These are phyloP conservation scores for Brienomyrus brachyistius DNA, from an alignment of 2,113 vertebrate species.

Conservation along the genomic window DNA sequence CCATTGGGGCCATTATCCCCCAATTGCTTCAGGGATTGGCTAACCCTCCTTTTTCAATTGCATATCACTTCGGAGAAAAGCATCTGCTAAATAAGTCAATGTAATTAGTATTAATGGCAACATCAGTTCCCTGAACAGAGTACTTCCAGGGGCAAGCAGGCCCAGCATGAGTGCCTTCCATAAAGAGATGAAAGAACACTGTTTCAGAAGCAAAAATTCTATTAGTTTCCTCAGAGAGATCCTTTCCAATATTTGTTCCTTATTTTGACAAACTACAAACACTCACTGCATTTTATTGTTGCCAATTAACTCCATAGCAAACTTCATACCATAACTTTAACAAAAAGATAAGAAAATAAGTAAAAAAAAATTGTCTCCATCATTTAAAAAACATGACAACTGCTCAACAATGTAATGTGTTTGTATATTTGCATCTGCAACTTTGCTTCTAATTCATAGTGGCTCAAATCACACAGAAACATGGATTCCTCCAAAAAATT, in stretches of 20 bases:
- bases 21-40: too few relatives aligned
- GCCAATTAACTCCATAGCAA: background rate
- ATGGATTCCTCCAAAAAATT: background rate
- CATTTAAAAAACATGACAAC: background rate
- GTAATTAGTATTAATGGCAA: background rate
- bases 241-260: background rate
- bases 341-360: background rate
- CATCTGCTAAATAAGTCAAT: too few relatives aligned
- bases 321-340: background rate
- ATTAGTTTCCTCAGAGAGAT: background rate
- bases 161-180: background rate
- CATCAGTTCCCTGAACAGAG: background rate
- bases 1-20: too few relatives aligned
- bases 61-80: too few relatives aligned
- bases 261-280: background rate
- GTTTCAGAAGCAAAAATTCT: background rate
- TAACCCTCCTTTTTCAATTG: too few relatives aligned
- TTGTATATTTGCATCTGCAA: background rate
- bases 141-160: background rate
- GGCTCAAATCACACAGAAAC: background rate
- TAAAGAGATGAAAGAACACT: background rate
- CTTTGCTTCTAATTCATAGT: background rate
- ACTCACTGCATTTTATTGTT: conserved; percentile 2
- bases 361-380: background rate
- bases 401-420: background rate